Evolutionary conservation across 2,797 vertebrate species (phyloP), one percentile per base, ranked within the genome.

Genomic region (Molossus molossus): DNA sequence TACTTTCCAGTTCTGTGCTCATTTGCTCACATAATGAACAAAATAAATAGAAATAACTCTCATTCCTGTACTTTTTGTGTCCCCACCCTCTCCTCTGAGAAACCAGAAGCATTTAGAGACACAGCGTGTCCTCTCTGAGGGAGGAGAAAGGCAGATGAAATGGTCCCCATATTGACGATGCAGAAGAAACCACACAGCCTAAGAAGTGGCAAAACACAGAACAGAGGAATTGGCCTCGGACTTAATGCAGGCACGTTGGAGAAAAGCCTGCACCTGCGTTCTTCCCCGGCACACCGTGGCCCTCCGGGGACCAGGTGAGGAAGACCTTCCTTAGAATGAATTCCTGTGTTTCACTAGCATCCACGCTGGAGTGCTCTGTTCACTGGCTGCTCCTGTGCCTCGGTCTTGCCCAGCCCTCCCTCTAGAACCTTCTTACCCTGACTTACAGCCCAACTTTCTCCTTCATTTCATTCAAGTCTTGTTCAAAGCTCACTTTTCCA

Each of bases 1-100:
- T 98, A 98, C 98, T 98, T 98, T 98, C 98, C 97, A 1, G 84
- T 33, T 55, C 67, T 21, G 64, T 62, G n/a, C 50, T 94, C 91
- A n/a, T 87, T 92, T 82, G 53, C 85, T 81, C 89, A 81, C 62
- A 83, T 76, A 79, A 58, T 75, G 40, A 69, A 57, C n/a, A 81
- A 77, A 89, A 73, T 62, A 89, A 96, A 87, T 9, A 95, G 88
- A 94, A 95, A 69, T n/a, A 80, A 92, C 37, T 88, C 29, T 53
- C 90, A 27, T 76, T 79, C 45, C 40, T 73, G 37, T 87, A 23
- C 29, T 69, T 75, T 58, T 81, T 53, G 60, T 13, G 33, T 2
- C 20, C 1, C 21, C 0, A 10, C 29, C 9, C 8, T 5, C n/a
- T 60, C 45, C 3, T 23, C 25, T 60, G 27, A 77, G 88, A 89